Percentiles rank a stretch among this genome's conserved stretches.
Evolutionary conservation across 2,888 invertebrate species (phyloP).

Genomic region (Nomada lathburiana): DNA sequence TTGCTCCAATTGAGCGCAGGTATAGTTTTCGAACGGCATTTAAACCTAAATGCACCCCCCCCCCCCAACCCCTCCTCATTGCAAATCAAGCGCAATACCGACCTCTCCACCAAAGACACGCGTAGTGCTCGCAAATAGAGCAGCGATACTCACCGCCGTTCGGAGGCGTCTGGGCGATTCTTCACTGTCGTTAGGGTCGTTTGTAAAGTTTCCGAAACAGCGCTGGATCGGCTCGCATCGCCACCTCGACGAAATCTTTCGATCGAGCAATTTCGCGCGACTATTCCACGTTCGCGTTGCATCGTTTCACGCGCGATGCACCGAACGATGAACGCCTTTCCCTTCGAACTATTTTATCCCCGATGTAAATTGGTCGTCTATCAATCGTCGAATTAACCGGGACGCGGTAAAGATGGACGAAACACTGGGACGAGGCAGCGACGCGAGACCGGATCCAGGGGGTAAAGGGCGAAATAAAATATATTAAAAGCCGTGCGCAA

Average conservation of each 20-base stretch:
- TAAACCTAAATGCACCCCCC: too few species aligned
- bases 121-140: conserved; percentile 18
- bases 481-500: conserved; percentile 55
- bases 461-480: conserved; percentile 31
- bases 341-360: too few species aligned
- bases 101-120: conserved; percentile 3
- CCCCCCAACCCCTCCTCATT: too few species aligned
- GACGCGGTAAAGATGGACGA: too few species aligned
- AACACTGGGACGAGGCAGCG: too few species aligned
- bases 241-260: neutral
- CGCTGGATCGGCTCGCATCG: neutral
- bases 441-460: neutral
- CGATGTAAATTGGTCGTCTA: too few species aligned
- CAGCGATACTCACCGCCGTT: conserved; percentile 9
- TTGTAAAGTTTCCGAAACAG: conserved; percentile 1
- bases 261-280: neutral
- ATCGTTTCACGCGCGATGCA: neutral
- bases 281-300: neutral
- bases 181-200: neutral
- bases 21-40: too few species aligned
- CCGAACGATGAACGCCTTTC: too few species aligned
- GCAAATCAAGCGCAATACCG: conserved; percentile 16
- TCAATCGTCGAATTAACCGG: too few species aligned
- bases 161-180: conserved; percentile 9
- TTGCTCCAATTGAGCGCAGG: too few species aligned